Base-by-base conservation (phyloP, 1,140 invertebrate genomes). In the Drosophila erecta region DNA sequence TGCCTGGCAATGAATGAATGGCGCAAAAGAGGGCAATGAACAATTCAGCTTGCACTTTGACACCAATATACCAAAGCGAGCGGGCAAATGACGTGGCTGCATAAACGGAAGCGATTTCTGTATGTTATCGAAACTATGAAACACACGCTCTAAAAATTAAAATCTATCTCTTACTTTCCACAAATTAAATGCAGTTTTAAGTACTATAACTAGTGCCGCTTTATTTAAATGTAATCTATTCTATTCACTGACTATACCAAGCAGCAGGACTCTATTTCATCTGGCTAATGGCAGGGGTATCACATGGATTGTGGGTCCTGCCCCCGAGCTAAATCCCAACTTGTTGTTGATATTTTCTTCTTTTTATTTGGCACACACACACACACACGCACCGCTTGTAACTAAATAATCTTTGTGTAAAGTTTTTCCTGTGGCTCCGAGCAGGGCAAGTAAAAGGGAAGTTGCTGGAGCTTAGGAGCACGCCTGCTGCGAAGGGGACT, bases 351-450 rank as follows among this genome's bases (percentile, higher is more conserved):
- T 71, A 35, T 47, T 49, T 12, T 40, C 2, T 24, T 15, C 12
- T 15, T 22, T 41, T 41, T 20, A 10, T 44, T 44, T 44, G 4
- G 17, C 8, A 17, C 27, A 38, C 37, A 38, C 20, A 14, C 17
- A 27, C 17, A 40, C 33, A 61, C 37, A 49, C 17, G 14, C 37
- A 50, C 44, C 65, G 60, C 69, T 41, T 43, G 62, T 41, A 70
- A 65, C 75, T 76, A 79, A 84, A 75, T 84, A 83, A 83, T 84
- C 75, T 79, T 84, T 84, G 70, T 71, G 59, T 41, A 79, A 83
- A 83, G 80, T 83, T 83, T 79, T 72, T 59, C 80, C 71, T 83
- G 75, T 71, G 64, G 56, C 70, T 38, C 37, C 33, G 30, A 44
- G 56, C 17, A 22, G 40, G 14, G 37, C 1, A 38, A 38, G 14